Evolutionary conservation across 1,140 invertebrate genomes (phyloP).

Genomic region (Drosophila serrata): DNA sequence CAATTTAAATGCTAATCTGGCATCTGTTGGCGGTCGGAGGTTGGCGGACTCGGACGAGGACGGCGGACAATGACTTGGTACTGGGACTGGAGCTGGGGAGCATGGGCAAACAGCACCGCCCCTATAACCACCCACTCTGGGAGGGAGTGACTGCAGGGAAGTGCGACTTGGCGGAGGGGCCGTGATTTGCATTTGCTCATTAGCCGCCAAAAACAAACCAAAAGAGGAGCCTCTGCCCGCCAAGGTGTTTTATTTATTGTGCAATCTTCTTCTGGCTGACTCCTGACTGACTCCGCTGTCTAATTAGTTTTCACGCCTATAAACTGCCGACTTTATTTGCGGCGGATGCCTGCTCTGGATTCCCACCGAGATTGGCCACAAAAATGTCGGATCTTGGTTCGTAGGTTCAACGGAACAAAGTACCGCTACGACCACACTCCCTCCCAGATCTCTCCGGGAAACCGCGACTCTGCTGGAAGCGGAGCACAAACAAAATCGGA

Average conservation of each 20-base stretch:
- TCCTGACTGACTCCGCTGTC: constrained; percentile 58
- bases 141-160: constrained; percentile 5
- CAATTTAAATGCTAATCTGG: constrained; percentile 83
- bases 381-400: constrained; percentile 51
- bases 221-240: constrained; percentile 1
- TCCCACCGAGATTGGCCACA: constrained; percentile 51
- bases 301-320: constrained; percentile 79
- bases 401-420: constrained; percentile 71
- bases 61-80: constrained; percentile 44
- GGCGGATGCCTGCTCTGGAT: constrained; percentile 61
- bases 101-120: constrained; percentile 75
- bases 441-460: constrained; percentile 3
- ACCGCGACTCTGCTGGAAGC: no score
- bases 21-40: constrained; percentile 77
- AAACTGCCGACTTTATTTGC: constrained; percentile 72
- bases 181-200: constrained; percentile 62
- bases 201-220: constrained; percentile 40
- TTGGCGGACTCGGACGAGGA: constrained; percentile 47
- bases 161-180: constrained; percentile 30
- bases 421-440: constrained; percentile 51
- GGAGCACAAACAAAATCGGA: constrained; percentile 18
- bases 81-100: constrained; percentile 2
- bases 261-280: constrained; percentile 43
- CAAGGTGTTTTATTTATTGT: constrained; percentile 66
- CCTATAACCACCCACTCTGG: constrained; percentile 26